Base-by-base conservation (phyloP, 30 jellyfish, hydroid and myxozoan genomes). In the Turritopsis rubra region DNA sequence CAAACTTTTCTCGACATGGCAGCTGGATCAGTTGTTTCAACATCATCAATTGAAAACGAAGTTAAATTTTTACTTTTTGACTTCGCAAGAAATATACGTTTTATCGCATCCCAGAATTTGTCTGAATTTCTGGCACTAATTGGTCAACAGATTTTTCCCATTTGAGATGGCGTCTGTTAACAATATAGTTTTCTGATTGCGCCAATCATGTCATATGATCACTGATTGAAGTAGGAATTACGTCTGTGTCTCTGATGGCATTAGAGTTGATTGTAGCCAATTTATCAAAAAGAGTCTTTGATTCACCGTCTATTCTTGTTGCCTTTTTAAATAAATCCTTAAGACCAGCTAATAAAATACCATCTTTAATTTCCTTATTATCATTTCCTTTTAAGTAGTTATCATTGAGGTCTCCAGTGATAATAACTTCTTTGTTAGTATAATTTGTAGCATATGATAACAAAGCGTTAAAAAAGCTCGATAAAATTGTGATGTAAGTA, bases 391-490 rank as follows among this genome's bases (percentile, higher is more conserved):
- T n/a, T n/a, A n/a, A n/a, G n/a, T n/a, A n/a, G n/a, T n/a, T n/a
- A n/a, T n/a, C n/a, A n/a, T n/a, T n/a, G n/a, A n/a, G n/a, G n/a
- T n/a, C n/a, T n/a, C n/a, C n/a, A n/a, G n/a, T n/a, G n/a, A n/a
- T n/a, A 21, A 29, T 1, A 54, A 66, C 53, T 71, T 79, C 65
- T 79, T 79, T 72, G 29, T 81, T 21, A 79, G 79, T 41, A 74
- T 79, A 74, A 65, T 22, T 65, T 52, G 81, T 74, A 87, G 91
- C 91, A 80, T 84, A 74, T 75, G 91, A 22, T 87, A 75, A n/a
- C 87, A 84, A 53, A 53, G 82, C 66, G 76, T 54, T 60, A 9
- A 84, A 75, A 18, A 75, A n/a, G 75, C 19, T 73, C 30, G 66
- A 54, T 80, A 86, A 80, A 86, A 71, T 72, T 89, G 72, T 86